Evolutionary conservation across 1,140 invertebrate genomes (phyloP).

Genomic region (Idris sp.): DNA sequence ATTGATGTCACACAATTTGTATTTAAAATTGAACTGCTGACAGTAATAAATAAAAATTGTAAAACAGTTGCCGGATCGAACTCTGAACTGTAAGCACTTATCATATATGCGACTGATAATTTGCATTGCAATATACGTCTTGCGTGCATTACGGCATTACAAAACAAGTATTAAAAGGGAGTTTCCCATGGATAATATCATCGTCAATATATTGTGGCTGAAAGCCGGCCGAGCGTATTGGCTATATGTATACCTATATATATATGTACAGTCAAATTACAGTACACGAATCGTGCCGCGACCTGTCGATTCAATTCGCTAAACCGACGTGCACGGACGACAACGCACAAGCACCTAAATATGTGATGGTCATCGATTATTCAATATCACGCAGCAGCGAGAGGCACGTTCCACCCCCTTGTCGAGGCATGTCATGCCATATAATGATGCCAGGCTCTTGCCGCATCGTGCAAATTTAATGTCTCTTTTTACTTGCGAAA

Average conservation of each 20-base stretch:
- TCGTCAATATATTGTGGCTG: constrained; percentile 50
- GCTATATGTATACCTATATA: too few relatives aligned
- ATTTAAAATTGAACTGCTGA: too few relatives aligned
- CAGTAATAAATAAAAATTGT: too few relatives aligned
- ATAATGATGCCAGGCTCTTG: constrained; percentile 63
- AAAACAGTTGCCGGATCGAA: constrained; percentile 13
- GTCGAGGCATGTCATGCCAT: constrained; percentile 70
- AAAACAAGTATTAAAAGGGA: constrained; percentile 56
- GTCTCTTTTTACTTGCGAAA: constrained; percentile 61
- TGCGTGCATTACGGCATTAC: constrained; percentile 31
- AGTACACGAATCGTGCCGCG: constrained; percentile 48
- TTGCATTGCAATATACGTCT: constrained; percentile 9
- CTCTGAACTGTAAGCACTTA: background rate
- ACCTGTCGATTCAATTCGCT: constrained; percentile 57
- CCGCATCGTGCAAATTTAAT: constrained; percentile 72
- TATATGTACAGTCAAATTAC: constrained; percentile 54
- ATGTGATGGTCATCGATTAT: constrained; percentile 71
- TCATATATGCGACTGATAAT: constrained; percentile 16
- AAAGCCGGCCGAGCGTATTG: constrained; percentile 34
- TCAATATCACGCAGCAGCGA: constrained; percentile 69
- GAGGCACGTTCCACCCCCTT: constrained; percentile 52
- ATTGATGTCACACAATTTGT: too few relatives aligned
- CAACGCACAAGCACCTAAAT: constrained; percentile 70
- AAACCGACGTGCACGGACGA: constrained; percentile 48
- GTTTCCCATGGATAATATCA: constrained; percentile 53